Base-by-base conservation (phyloP, 1,140 invertebrate species). In the Capitella teleta region DNA sequence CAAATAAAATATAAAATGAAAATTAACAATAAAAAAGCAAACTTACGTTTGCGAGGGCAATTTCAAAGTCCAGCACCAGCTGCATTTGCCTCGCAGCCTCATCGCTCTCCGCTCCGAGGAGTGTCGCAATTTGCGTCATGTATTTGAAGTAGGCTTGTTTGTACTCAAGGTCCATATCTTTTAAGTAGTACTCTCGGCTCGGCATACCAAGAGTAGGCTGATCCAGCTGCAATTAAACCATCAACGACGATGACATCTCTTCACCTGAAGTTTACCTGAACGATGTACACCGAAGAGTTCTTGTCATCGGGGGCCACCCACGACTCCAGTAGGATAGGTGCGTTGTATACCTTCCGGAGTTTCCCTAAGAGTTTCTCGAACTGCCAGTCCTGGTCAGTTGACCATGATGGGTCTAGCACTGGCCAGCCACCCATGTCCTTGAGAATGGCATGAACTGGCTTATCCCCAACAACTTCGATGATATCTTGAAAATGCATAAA, bases 241-340 rank as follows among this genome's bases (percentile, higher is more conserved):
- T n/a, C n/a, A n/a, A 4, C 18, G 42, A 26, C 24, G 25, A 26
- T 18, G 25, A 40, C 16, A 19, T 40, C 4, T 40, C 38, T 30
- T n/a, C n/a, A 36, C n/a, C 2, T 32, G 21, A 18, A 12, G 28
- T 54, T 51, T 77, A 86, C 84, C 80, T 88, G 86, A 58, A 90
- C 78, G 62, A 90, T 86, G 75, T 89, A 86, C 53, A 79, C 77
- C 23, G 83, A 84, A 57, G 84, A 86, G 68, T 87, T 86, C 67
- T 85, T 86, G 67, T 88, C 85, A 60, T 88, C 85, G 0, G 85
- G 84, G 1, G 84, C 85, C 45, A 88, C 82, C 80, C 84, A 87
- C 45, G 84, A 79, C 57, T 87, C 84, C 25, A 87, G 70, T 12
- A 87, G 68, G 30, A 84, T 78, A 5, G 82, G 82, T 59, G 84